These are phyloP conservation scores for Chromobotia macracanthus DNA, from an alignment of 2,797 vertebrate species.

Conservation along the genomic window DNA sequence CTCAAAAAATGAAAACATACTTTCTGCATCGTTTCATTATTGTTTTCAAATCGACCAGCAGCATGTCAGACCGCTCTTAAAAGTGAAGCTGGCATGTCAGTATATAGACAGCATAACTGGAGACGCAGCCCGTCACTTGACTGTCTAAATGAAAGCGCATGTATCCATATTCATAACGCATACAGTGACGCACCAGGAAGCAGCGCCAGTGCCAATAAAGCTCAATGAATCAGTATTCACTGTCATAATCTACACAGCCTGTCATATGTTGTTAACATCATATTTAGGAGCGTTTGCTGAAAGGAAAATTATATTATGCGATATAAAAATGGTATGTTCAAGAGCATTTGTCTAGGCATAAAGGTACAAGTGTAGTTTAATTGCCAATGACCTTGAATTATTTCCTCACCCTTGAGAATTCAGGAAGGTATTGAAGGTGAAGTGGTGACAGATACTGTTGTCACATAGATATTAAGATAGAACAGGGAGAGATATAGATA, in stretches of 20 bases:
- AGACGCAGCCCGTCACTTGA: background rate
- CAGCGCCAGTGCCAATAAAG: constrained; percentile 11
- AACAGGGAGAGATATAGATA: constrained; percentile 25
- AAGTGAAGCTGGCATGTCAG: constrained; percentile 14
- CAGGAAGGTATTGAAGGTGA: constrained; percentile 63
- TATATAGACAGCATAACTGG: background rate
- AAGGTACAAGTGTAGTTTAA: constrained; percentile 29
- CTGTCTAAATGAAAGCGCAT: constrained; percentile 17
- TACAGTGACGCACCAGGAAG: constrained; percentile 44
- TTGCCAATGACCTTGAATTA: constrained; percentile 68
- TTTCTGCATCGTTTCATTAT: background rate
- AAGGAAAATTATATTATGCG: no score
- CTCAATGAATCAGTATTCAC: background rate
- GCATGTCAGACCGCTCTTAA: background rate
- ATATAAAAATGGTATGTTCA: background rate
- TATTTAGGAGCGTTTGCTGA: no score
- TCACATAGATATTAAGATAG: constrained; percentile 71
- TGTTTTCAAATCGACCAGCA: constrained; percentile 6
- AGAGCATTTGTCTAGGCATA: background rate
- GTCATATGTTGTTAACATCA: no score
- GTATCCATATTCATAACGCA: constrained; percentile 14
- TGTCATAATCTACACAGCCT: no score
- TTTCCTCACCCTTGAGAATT: constrained; percentile 53
- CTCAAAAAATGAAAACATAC: background rate
- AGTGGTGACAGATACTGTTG: constrained; percentile 79